Percentiles rank a stretch among this genome's conserved stretches.
These are phyloP conservation scores for Cephus pulcher DNA, from an alignment of 2,888 invertebrate species.

Conservation along the genomic window DNA sequence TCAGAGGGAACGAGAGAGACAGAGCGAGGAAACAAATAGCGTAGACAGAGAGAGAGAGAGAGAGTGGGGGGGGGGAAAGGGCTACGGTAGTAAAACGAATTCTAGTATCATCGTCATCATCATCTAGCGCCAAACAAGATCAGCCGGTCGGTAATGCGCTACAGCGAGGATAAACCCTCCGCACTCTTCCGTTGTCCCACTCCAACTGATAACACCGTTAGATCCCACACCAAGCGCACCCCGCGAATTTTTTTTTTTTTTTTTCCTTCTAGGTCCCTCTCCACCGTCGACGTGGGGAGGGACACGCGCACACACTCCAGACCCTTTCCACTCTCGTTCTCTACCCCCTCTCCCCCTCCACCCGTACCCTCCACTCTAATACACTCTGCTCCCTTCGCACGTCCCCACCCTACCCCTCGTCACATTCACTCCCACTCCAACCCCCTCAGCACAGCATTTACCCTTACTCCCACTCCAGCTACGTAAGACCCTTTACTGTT, in stretches of 20 bases:
- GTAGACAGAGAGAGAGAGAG: too few relatives aligned
- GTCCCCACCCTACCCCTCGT: not conserved
- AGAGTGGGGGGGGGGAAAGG: not conserved
- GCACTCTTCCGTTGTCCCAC: not conserved
- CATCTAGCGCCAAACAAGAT: not conserved
- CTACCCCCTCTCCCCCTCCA: not conserved
- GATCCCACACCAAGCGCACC: not conserved
- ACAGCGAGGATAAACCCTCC: not conserved
- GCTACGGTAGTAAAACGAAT: not conserved
- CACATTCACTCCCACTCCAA: not conserved
- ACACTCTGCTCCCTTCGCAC: not conserved
- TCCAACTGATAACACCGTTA: not conserved
- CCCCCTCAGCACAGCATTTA: not conserved
- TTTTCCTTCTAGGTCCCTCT: not conserved
- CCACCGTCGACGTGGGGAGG: not conserved
- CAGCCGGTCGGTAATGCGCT: not conserved
- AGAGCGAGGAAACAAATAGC: too few relatives aligned
- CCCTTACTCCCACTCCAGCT: not conserved
- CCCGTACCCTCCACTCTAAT: not conserved
- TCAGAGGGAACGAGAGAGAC: too few relatives aligned
- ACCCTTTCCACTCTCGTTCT: not conserved
- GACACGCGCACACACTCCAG: not conserved
- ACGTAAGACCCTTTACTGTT: not conserved
- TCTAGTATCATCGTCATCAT: not conserved
- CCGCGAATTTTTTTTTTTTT: not conserved